phyloP scores from a whole-genome alignment of 2,888 invertebrate genomes.

The Brenthis hecate region DNA sequence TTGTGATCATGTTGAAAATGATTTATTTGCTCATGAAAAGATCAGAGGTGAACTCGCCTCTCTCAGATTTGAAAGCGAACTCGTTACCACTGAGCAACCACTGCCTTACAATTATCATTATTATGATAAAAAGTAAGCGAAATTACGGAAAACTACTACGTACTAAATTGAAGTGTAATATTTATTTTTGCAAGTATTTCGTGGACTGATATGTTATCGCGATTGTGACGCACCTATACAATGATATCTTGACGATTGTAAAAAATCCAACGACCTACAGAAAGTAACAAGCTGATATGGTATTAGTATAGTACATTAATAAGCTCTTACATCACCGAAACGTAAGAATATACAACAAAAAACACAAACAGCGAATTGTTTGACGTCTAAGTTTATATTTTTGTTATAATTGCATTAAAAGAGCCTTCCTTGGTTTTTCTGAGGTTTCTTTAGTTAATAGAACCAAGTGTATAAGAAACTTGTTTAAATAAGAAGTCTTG shows the following conservation, averaged over 20 bases:
- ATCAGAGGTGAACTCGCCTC: too few species aligned
- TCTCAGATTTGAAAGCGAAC: too few species aligned
- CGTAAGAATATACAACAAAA: too few species aligned
- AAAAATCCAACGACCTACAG: constrained; percentile 7
- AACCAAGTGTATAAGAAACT: neutral
- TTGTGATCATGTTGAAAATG: too few species aligned
- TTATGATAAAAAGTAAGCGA: neutral
- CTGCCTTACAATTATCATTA: neutral
- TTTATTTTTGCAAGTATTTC: constrained; percentile 39
- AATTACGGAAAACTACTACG: constrained; percentile 39
- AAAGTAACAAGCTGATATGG: neutral
- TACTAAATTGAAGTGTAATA: constrained; percentile 33
- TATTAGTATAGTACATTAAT: neutral
- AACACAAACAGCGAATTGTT: too few species aligned
- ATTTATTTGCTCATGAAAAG: too few species aligned
- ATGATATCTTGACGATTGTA: constrained; percentile 41
- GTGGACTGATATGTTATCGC: constrained; percentile 45
- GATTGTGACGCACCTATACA: constrained; percentile 42
- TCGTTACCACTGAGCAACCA: too few species aligned
- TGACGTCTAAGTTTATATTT: neutral
- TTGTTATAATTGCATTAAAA: neutral
- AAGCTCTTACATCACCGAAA: too few species aligned
- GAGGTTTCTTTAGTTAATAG: neutral
- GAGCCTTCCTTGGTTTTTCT: neutral
- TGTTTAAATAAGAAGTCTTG: constrained; percentile 5